phyloP scores from a whole-genome alignment of 92 coral and sea anemone species.

The Porites cylindrica region DNA sequence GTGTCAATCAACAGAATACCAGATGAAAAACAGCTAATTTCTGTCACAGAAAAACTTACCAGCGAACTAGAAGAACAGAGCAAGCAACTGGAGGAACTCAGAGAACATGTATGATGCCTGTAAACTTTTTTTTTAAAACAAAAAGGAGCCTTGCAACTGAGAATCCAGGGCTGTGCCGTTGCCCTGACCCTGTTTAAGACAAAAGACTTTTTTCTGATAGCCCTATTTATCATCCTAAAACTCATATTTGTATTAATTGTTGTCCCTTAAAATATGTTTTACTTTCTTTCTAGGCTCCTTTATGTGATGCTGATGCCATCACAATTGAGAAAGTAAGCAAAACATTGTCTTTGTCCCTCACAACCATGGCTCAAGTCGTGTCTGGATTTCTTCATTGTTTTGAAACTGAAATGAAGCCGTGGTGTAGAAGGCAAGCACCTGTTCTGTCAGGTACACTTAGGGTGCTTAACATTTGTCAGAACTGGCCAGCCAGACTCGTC shows the following conservation, averaged over 20 bases:
- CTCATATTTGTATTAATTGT: too few species aligned
- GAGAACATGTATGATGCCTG: slow-evolving; percentile 53
- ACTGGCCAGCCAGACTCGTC: too few species aligned
- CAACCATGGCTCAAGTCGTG: slow-evolving; percentile 93
- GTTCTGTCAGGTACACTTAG: slow-evolving; percentile 76
- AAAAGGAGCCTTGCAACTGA: too few species aligned
- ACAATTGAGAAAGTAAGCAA: slow-evolving; percentile 85
- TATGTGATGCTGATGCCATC: slow-evolving; percentile 78
- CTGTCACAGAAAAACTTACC: slow-evolving; percentile 86
- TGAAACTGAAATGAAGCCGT: slow-evolving; percentile 96
- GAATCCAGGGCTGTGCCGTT: too few species aligned
- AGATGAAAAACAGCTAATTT: slow-evolving; percentile 83
- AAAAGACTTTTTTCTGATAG: too few species aligned
- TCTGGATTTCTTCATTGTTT: slow-evolving; percentile 93
- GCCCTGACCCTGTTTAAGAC: too few species aligned
- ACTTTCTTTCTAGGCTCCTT: slow-evolving; percentile 36
- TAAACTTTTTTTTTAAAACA: too few species aligned
- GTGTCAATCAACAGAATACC: slow-evolving; percentile 64
- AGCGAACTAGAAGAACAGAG: slow-evolving; percentile 90
- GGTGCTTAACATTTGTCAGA: too few species aligned
- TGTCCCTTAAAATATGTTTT: background rate
- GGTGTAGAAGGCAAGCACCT: slow-evolving; percentile 93
- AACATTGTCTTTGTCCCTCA: slow-evolving; percentile 81
- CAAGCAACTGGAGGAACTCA: slow-evolving; percentile 80
- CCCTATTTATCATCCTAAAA: too few species aligned